Percentiles rank a stretch among this genome's conserved stretches.
These are phyloP conservation scores for Istiophorus platypterus DNA, from an alignment of 2,113 vertebrate species.

Conservation along the genomic window DNA sequence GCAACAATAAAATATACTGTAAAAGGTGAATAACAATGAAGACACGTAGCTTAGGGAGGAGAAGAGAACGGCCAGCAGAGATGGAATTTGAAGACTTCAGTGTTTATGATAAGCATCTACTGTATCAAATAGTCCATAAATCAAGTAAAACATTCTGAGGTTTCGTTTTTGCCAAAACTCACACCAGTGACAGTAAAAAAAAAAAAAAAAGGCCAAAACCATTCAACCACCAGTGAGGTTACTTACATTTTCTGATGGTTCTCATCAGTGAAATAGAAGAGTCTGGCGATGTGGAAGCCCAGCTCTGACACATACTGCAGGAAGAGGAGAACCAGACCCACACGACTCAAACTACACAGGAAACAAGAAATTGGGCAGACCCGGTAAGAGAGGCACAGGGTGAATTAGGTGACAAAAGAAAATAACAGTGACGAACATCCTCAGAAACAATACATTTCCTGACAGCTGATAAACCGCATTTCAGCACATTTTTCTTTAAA, in stretches of 20 bases:
- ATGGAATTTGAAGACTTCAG: neutral
- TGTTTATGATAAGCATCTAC: too few species aligned
- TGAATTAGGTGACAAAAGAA: neutral
- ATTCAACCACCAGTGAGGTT: neutral
- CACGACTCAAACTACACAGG: constrained; percentile 88
- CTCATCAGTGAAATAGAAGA: constrained; percentile 94
- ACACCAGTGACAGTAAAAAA: neutral
- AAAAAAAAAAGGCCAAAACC: neutral
- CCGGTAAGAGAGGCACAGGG: neutral
- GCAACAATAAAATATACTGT: neutral
- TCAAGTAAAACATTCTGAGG: too few species aligned
- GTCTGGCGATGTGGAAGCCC: constrained; percentile 92
- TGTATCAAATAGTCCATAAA: too few species aligned
- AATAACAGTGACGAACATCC: neutral
- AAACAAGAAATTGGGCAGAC: neutral
- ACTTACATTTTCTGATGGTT: constrained; percentile 96
- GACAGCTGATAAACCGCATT: neutral
- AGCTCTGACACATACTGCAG: constrained; percentile 93
- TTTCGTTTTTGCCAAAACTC: too few species aligned
- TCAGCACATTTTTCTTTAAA: neutral
- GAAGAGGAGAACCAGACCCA: constrained; percentile 93
- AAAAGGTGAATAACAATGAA: neutral
- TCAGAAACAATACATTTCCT: neutral
- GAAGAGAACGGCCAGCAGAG: neutral
- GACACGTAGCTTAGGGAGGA: neutral